Conservation (phyloP, 1,140 invertebrate genomes). For the Trichonephila clavata region DNA sequence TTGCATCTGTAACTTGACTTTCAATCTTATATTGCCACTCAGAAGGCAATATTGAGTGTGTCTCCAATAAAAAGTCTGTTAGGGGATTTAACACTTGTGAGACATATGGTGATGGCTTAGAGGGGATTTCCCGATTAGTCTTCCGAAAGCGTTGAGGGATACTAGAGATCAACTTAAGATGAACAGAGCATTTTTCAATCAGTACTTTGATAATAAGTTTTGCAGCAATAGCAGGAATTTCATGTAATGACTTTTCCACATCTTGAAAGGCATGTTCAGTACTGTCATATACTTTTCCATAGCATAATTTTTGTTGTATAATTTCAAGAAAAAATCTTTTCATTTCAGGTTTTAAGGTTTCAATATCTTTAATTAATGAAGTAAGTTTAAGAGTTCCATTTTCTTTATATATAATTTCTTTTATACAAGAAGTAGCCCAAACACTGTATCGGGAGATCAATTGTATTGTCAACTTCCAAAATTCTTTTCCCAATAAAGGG, state of each 20-base stretch:
- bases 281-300: neutral
- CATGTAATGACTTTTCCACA: neutral
- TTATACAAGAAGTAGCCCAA: slow-evolving; percentile 83
- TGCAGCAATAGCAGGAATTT: slow-evolving; percentile 31
- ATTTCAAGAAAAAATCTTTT: slow-evolving; percentile 10
- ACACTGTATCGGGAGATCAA: slow-evolving; percentile 88
- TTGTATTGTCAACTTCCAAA: slow-evolving; percentile 93
- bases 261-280: neutral
- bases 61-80: slow-evolving; percentile 81
- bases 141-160: slow-evolving; percentile 95
- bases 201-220: slow-evolving; percentile 50
- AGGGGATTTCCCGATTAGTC: slow-evolving; percentile 93
- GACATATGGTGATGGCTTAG: slow-evolving; percentile 89
- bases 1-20: slow-evolving; percentile 84
- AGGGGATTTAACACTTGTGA: slow-evolving; percentile 85
- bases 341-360: neutral
- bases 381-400: slow-evolving; percentile 18
- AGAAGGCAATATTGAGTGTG: slow-evolving; percentile 64
- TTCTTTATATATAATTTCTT: neutral
- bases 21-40: slow-evolving; percentile 81
- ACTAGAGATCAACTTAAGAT: slow-evolving; percentile 87
- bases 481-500: slow-evolving; percentile 87
- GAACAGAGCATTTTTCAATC: slow-evolving; percentile 77
- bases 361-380: slow-evolving; percentile 53
- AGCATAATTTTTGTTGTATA: neutral